phyloP scores from a whole-genome alignment of 2,888 invertebrate genomes.

The Chymomyza caudatula region DNA sequence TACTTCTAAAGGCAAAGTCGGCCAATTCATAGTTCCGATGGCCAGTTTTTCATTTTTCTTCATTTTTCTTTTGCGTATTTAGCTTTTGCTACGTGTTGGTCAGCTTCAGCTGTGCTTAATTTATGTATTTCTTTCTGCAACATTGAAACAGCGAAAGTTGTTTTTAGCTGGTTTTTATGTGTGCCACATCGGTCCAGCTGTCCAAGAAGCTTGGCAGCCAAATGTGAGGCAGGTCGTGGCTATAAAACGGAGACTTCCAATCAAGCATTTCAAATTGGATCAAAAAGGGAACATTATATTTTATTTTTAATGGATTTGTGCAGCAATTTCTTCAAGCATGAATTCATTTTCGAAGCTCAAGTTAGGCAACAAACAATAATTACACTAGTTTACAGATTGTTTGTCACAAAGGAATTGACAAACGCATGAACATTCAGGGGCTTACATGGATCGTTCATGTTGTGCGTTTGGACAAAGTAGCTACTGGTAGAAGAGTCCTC shows the following conservation, averaged over 20 bases:
- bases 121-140: slow-evolving; percentile 3
- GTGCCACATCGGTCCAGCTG: slow-evolving; percentile 56
- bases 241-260: background rate
- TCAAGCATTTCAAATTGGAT: background rate
- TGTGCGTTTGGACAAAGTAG: too few relatives aligned
- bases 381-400: too few relatives aligned
- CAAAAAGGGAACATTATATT: background rate
- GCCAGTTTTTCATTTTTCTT: slow-evolving; percentile 50
- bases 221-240: background rate
- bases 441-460: too few relatives aligned
- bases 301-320: background rate
- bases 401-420: too few relatives aligned
- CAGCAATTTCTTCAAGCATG: too few relatives aligned
- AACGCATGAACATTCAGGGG: too few relatives aligned
- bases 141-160: slow-evolving; percentile 58
- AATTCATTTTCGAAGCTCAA: background rate
- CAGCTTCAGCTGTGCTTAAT: slow-evolving; percentile 27
- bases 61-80: background rate
- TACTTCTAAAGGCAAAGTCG: slow-evolving; percentile 41
- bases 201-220: slow-evolving; percentile 6
- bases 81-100: slow-evolving; percentile 49
- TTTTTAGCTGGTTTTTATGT: slow-evolving; percentile 64
- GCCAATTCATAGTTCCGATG: slow-evolving; percentile 37
- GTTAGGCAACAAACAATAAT: too few relatives aligned
- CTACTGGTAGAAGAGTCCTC: too few relatives aligned